A percentile compares a stretch with the other conserved stretches of the same genome.
Conservation (phyloP, 2,113 vertebrate species). For the Paedocypris sp. region DNA sequence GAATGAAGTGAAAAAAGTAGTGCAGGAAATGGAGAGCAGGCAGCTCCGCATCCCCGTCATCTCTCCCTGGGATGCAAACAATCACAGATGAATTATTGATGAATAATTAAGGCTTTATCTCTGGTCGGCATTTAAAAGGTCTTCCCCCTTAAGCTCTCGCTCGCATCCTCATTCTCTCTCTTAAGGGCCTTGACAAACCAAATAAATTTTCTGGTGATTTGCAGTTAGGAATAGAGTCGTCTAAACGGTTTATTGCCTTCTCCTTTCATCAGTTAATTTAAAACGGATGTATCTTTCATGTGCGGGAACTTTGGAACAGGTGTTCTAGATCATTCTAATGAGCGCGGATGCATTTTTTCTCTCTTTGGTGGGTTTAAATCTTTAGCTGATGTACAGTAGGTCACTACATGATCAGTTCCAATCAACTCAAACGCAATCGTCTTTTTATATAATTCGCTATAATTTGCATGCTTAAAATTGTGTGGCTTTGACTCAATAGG, state of each 20-base stretch:
- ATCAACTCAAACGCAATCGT: slow-evolving; percentile 9
- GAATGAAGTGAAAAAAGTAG: no score
- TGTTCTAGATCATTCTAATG: not conserved
- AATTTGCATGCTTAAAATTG: not conserved
- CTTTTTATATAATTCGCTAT: not conserved
- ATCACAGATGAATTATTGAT: slow-evolving; percentile 7
- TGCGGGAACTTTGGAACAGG: not conserved
- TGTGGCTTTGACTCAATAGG: not conserved
- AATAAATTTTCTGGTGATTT: not conserved
- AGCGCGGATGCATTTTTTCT: no score
- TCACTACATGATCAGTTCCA: not conserved
- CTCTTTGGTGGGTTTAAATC: not conserved
- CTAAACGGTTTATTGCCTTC: not conserved
- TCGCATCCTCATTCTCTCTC: not conserved
- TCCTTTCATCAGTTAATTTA: slow-evolving; percentile 5
- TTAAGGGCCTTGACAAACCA: not conserved
- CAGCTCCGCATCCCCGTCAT: not conserved
- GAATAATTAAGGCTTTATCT: slow-evolving; percentile 12
- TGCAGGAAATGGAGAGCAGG: not conserved
- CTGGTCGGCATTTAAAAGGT: slow-evolving; percentile 4
- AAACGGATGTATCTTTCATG: not conserved
- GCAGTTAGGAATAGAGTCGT: slow-evolving; percentile 1
- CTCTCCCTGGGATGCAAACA: not conserved
- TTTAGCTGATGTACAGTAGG: not conserved
- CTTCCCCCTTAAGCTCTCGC: not conserved